Evolutionary conservation across 2,113 vertebrate species (phyloP), one percentile per base, ranked within the genome.

Genomic region (Phoenicopterus ruber): DNA sequence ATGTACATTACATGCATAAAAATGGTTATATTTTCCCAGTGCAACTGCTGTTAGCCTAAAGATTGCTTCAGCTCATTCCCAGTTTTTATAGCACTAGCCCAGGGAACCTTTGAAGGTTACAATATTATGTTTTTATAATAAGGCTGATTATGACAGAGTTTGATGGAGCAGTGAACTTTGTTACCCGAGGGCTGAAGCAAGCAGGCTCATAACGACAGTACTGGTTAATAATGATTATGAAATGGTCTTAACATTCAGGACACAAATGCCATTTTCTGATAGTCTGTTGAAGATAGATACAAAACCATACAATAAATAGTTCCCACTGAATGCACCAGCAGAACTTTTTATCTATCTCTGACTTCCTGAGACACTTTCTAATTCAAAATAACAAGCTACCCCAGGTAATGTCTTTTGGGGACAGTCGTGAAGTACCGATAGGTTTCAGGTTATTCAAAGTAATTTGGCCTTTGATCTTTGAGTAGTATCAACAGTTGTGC

Each of bases 81-180:
- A 86, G 69, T 82, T 97, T 97, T 98, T 80, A 94, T 44, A 96
- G 78, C 63, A 61, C 50, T 84, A 94, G 94, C 80, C 88, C 78
- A 95, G 94, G 89, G 96, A 97, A 77, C 62, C 94, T 98, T 97
- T 95, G 96, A 97, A 97, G 83, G 97, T 97, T 94, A 76, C 78
- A 94, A 54, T 94, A 91, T 94, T 96, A 97, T 96, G 87, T 88
- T 97, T 97, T 96, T 88, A 86, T 94, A 98, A 97, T 85, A 96
- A 82, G 70, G 88, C 82, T 97, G 91, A 94, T 93, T 93, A 96
- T 97, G 94, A 82, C 72, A 88, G 47, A 94, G 70, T 78, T 94
- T 91, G 94, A 86, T 69, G 84, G 71, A 98, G 80, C 77, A 95
- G 85, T 88, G 90, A 96, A 86, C 86, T 94, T 87, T 82, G 73